Conservation (phyloP, 2,888 invertebrate genomes). For the Baronia brevicornis region DNA sequence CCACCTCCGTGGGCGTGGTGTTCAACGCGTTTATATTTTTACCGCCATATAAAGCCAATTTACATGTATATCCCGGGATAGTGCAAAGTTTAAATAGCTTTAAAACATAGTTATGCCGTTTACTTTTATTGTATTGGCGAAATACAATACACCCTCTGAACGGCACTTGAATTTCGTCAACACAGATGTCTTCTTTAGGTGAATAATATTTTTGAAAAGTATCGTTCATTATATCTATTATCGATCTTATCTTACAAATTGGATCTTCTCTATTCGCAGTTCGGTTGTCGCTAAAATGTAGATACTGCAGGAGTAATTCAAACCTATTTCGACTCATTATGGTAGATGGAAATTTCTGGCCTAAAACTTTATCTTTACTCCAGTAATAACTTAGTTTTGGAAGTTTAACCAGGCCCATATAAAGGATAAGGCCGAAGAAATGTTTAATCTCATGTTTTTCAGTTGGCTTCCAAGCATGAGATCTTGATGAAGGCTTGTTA, state of each 20-base stretch:
- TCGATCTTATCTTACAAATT: constrained; percentile 7
- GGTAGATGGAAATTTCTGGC: constrained; percentile 2
- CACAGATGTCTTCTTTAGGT: constrained; percentile 16
- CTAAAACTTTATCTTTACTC: constrained; percentile 14
- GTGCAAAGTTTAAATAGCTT: constrained; percentile 32
- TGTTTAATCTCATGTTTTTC: constrained; percentile 18
- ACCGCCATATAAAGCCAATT: constrained; percentile 26
- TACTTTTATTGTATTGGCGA: constrained; percentile 20
- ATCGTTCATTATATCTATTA: constrained; percentile 5
- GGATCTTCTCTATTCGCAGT: constrained; percentile 6
- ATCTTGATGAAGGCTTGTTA: constrained; percentile 17
- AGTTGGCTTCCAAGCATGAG: constrained; percentile 20
- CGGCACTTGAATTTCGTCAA: constrained; percentile 21
- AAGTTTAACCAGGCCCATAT: constrained; percentile 24
- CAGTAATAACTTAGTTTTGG: constrained; percentile 21
- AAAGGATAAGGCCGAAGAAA: constrained; percentile 22
- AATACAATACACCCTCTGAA: constrained; percentile 21
- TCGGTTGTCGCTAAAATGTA: constrained; percentile 1
- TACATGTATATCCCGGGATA: constrained; percentile 29
- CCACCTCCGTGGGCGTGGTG: constrained; percentile 26
- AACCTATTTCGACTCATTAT: constrained; percentile 6
- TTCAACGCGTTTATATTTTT: constrained; percentile 27
- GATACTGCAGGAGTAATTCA: neutral
- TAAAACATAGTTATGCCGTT: constrained; percentile 25
- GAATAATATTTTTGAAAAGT: constrained; percentile 13